Evolutionary conservation across 2,888 invertebrate genomes (phyloP), one percentile per base, ranked within the genome.

Genomic region (Aradus depressus): DNA sequence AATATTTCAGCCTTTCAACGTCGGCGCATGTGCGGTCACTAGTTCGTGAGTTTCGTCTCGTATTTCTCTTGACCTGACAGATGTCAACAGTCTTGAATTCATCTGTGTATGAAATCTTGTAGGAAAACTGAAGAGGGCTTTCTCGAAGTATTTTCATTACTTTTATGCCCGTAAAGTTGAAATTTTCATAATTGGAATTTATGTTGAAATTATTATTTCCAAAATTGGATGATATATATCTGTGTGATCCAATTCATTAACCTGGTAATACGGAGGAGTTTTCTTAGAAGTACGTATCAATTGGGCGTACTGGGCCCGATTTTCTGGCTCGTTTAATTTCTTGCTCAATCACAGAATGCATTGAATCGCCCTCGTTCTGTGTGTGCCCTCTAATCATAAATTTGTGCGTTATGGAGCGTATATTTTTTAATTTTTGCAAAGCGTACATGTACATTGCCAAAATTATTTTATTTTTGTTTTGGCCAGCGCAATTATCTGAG

Each of bases 381-480:
- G n/a, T n/a, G n/a, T n/a, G n/a, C n/a, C n/a, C n/a, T 44, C n/a
- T 41, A 10, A 38, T 23, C 2, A 48, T 10, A 10, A 38, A 48
- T 16, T 50, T 50, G 32, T 50, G 50, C 1, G 23, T 10, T 12
- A 50, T 50, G 2, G 25, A 5, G 12, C 5, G 8, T 4, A 48
- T 19, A 10, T 42, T 42, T 10, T 3, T n/a, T 18, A 42, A 50
- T 5, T 16, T 12, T 3, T 6, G 19, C 12, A 50, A 14, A n/a
- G 42, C 50, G 6, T 42, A 50, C 50, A 47, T 35, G 37, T 47
- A 47, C 47, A 47, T 47, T 12, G 54, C 42, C 19, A 61, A 38
- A 23, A 44, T 4, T 21, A 32, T 28, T 12, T 26, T 48, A 25
- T 48, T 48, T 25, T 48, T 48, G 3, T 48, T 37, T 18, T 48